These are phyloP conservation scores for Steatornis caripensis DNA, from an alignment of 2,113 vertebrate genomes.

Conservation along the genomic window DNA sequence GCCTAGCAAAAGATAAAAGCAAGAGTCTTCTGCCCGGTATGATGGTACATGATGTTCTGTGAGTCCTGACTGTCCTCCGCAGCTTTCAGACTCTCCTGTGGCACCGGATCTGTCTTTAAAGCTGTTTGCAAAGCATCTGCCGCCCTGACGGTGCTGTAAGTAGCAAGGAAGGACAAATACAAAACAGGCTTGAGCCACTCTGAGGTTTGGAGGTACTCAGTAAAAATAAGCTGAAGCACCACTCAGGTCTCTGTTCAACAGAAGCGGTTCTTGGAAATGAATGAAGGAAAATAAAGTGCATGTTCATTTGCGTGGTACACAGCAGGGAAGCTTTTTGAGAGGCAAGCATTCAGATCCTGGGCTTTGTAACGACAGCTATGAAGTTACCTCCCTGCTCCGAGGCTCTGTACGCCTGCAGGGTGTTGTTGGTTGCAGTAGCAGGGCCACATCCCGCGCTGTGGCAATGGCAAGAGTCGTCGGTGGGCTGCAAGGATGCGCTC, in stretches of 20 bases:
- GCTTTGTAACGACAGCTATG: not conserved
- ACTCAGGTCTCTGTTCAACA: not conserved
- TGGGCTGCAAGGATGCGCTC: not conserved
- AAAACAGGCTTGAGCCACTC: not conserved
- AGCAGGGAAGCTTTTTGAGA: not conserved
- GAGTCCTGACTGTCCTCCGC: not conserved
- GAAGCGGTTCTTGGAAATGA: not conserved
- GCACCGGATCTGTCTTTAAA: not conserved
- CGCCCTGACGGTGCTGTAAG: not conserved
- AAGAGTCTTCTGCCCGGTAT: rapidly evolving
- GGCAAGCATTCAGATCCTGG: rapidly evolving
- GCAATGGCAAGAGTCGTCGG: rapidly evolving
- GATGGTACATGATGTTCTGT: rapidly evolving
- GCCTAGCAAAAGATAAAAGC: not conserved
- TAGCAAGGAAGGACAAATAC: not conserved
- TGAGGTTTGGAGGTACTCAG: not conserved
- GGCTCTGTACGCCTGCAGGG: not conserved
- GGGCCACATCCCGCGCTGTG: not conserved
- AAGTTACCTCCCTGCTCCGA: rapidly evolving
- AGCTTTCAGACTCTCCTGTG: not conserved
- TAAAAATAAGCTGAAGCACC: constrained; percentile 10
- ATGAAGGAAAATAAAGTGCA: not conserved
- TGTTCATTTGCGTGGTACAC: not conserved
- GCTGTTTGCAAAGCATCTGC: not conserved
- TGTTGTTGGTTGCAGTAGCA: rapidly evolving